A percentile compares a stretch with the other conserved stretches of the same genome.
phyloP scores from a whole-genome alignment of 2,113 vertebrate species.

The Corapipo altera region DNA sequence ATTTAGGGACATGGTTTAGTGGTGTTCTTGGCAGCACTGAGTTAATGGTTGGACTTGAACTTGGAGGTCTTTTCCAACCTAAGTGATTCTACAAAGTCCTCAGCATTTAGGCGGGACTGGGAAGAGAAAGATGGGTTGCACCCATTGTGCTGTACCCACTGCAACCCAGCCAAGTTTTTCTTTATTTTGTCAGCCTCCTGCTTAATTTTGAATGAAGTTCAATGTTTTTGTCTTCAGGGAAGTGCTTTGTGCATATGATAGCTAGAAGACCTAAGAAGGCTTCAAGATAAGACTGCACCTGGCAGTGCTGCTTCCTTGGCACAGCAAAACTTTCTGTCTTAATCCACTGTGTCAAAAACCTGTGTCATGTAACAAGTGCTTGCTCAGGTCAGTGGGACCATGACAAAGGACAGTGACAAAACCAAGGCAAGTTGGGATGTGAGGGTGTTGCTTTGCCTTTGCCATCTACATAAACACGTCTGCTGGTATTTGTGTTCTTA shows the following conservation, averaged over 20 bases:
- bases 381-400: neutral
- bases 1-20: neutral
- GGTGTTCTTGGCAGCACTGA: neutral
- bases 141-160: neutral
- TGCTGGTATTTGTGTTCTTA: neutral
- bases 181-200: neutral
- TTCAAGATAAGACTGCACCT: neutral
- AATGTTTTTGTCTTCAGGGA: neutral
- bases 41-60: neutral
- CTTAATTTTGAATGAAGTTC: neutral
- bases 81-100: neutral
- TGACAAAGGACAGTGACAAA: neutral
- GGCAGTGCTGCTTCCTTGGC: neutral
- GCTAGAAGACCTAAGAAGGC: neutral
- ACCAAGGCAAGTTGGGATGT: neutral
- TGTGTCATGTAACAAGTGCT: neutral
- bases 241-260: neutral
- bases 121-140: neutral
- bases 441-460: neutral
- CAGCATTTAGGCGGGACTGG: neutral
- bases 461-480: neutral
- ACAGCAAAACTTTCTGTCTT: neutral
- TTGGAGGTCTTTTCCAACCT: neutral
- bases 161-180: neutral
- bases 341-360: neutral